Evolutionary conservation across 2,113 vertebrate species (phyloP).

Genomic region (Acanthochromis polyacanthus): DNA sequence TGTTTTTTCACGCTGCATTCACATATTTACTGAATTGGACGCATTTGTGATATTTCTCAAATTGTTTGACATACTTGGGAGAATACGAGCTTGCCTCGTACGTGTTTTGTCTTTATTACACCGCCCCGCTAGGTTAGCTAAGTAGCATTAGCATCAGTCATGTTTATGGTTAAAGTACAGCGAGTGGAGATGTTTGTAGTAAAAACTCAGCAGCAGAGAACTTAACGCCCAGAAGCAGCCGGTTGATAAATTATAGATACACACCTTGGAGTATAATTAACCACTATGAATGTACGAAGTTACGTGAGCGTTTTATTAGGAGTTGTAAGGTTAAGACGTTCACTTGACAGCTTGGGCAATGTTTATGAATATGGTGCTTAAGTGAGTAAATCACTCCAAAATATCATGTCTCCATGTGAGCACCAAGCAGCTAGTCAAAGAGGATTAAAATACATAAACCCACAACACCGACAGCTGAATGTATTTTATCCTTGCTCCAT

Average conservation of each 20-base stretch:
- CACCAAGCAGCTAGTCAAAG: neutral
- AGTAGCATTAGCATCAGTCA: constrained; percentile 69
- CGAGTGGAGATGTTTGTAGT: neutral
- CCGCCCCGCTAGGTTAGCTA: constrained; percentile 29
- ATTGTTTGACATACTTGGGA: neutral
- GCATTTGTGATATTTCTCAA: rapidly evolving
- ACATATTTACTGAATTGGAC: rapidly evolving
- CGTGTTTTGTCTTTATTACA: neutral
- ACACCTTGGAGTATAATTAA: neutral
- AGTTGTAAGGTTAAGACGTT: neutral
- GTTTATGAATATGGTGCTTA: too few relatives aligned
- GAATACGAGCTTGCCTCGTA: neutral
- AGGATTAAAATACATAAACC: neutral
- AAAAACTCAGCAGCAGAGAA: neutral
- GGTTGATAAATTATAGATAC: neutral
- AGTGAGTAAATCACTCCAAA: neutral
- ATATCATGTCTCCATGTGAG: neutral
- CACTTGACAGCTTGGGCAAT: neutral
- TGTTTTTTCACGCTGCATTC: neutral
- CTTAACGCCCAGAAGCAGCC: neutral
- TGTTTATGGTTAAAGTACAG: constrained; percentile 46
- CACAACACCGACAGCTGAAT: neutral
- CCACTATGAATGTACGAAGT: neutral
- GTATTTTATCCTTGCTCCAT: too few relatives aligned
- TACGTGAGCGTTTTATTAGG: neutral